These are phyloP conservation scores for Paramuricea clavata DNA, from an alignment of 92 coral and sea anemone species.

Conservation along the genomic window DNA sequence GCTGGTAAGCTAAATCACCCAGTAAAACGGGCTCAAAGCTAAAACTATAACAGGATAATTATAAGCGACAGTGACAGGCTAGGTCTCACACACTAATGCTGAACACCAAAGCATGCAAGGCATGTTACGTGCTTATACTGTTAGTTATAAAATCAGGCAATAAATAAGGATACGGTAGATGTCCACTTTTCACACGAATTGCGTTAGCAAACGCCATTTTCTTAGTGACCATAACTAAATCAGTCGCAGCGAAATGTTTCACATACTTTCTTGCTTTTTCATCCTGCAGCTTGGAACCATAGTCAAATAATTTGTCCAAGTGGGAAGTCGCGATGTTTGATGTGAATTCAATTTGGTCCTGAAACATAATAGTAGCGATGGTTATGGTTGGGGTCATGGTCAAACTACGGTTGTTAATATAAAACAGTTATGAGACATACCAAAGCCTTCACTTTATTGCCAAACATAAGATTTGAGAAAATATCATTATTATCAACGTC, in stretches of 20 bases:
- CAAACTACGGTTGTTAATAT: no score
- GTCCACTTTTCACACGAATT: slow-evolving; percentile 73
- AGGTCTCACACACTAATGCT: no score
- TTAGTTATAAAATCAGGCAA: slow-evolving; percentile 87
- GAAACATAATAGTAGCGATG: background rate
- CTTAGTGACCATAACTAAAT: slow-evolving; percentile 65
- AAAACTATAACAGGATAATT: no score
- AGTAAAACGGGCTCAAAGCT: no score
- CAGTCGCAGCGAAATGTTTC: slow-evolving; percentile 66
- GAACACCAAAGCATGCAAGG: no score
- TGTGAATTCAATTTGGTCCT: slow-evolving; percentile 92
- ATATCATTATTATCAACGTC: slow-evolving; percentile 74
- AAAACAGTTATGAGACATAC: slow-evolving; percentile 56
- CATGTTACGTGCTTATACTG: slow-evolving; percentile 81
- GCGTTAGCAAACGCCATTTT: slow-evolving; percentile 78
- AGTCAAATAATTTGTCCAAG: slow-evolving; percentile 91
- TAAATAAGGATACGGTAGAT: slow-evolving; percentile 90
- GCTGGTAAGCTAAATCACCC: no score
- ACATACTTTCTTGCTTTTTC: slow-evolving; percentile 71
- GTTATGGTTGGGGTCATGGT: background rate
- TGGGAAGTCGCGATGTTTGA: slow-evolving; percentile 93
- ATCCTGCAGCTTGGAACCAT: slow-evolving; percentile 80
- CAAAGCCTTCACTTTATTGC: slow-evolving; percentile 96
- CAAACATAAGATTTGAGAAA: slow-evolving; percentile 92
- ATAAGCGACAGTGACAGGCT: no score